Conservation (phyloP, 2,113 vertebrate species). For the Xenopus borealis region DNA sequence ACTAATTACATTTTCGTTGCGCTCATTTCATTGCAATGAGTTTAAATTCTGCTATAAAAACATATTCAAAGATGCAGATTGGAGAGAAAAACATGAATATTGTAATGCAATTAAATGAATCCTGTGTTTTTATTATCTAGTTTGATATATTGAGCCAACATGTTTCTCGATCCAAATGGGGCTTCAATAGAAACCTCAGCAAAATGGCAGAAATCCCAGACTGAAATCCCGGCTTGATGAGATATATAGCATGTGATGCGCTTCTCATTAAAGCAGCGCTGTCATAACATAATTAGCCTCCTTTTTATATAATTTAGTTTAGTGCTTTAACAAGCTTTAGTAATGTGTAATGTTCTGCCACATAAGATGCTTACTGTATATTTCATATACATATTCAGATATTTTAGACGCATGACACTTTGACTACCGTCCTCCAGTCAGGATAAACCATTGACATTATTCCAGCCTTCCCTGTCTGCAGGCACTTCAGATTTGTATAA, state of each 20-base stretch:
- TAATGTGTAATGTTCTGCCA: too few species aligned
- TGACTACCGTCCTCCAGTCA: too few species aligned
- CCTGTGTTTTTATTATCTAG: not conserved
- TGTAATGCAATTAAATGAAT: slow-evolving; percentile 23
- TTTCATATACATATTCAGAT: too few species aligned
- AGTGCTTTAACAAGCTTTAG: too few species aligned
- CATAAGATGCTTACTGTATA: too few species aligned
- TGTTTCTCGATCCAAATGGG: slow-evolving; percentile 15
- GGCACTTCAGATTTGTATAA: too few species aligned
- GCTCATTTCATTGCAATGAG: not conserved
- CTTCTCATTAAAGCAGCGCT: not conserved
- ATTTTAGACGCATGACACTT: too few species aligned
- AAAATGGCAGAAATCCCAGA: slow-evolving; percentile 31
- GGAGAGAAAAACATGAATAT: not conserved
- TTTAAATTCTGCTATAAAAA: slow-evolving; percentile 4
- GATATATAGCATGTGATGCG: not conserved
- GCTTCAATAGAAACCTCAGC: slow-evolving; percentile 26
- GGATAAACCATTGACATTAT: too few species aligned
- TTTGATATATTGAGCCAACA: slow-evolving; percentile 6
- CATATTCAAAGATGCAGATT: slow-evolving; percentile 7
- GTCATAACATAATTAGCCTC: too few species aligned
- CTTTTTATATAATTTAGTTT: too few species aligned
- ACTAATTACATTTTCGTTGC: not conserved
- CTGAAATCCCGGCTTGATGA: not conserved
- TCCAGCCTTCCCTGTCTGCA: too few species aligned